These are phyloP conservation scores for Cavia aperea DNA, from an alignment of 2,113 vertebrate species.

Conservation along the genomic window DNA sequence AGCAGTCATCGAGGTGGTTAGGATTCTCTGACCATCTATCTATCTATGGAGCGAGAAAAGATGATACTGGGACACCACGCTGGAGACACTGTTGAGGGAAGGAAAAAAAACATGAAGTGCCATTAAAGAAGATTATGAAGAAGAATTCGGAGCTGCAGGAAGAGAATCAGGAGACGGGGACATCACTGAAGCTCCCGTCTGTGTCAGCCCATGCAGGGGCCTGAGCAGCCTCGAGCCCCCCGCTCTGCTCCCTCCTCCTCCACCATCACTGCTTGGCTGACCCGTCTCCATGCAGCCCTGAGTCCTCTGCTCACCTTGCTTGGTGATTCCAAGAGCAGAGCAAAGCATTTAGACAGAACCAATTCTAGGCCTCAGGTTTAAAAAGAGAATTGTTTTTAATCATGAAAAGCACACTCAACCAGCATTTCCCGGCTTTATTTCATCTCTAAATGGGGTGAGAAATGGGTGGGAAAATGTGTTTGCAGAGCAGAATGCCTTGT, in stretches of 20 bases:
- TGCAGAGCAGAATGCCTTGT: neutral
- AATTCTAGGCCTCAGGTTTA: neutral
- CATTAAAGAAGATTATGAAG: neutral
- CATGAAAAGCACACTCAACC: neutral
- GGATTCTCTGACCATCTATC: neutral
- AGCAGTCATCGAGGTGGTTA: neutral
- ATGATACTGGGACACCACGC: neutral
- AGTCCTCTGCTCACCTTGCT: neutral
- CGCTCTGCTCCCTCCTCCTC: neutral
- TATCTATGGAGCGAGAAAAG: neutral
- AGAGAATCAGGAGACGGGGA: neutral
- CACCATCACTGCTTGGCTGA: neutral
- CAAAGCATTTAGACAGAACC: neutral
- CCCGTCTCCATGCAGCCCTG: neutral
- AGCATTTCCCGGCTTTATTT: neutral
- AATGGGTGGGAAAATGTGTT: neutral
- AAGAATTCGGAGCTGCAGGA: neutral
- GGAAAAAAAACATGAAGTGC: neutral
- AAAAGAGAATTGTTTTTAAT: neutral
- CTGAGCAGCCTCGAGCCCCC: neutral
- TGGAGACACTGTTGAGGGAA: neutral
- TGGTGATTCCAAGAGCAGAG: neutral
- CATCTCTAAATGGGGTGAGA: neutral
- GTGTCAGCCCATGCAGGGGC: neutral
- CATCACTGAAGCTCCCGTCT: neutral